Evolutionary conservation across 2,113 vertebrate genomes (phyloP), one percentile per base, ranked within the genome.

Genomic region (Istiophorus platypterus): DNA sequence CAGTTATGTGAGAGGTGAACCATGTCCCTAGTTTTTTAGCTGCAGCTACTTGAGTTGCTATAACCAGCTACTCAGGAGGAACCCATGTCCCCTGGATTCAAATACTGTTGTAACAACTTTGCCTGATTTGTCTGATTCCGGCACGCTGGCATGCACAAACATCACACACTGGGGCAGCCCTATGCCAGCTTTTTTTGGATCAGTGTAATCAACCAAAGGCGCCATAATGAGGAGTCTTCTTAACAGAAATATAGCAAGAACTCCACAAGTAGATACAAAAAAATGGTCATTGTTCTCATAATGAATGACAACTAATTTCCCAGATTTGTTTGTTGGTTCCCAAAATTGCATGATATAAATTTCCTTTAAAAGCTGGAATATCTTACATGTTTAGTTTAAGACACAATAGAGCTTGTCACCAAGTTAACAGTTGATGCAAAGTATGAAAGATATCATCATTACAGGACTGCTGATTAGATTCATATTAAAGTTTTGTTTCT

Each of bases 401-500:
- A 34, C 51, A 12, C 27, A 26, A 18, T 6, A 49, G 17, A 20
- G 45, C 5, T 51, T 51, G 26, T 18, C 49, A 65, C 2, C 15
- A 37, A 74, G 70, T 24, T 56, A 62, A 31, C 29, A 14, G 26
- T 34, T 72, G 24, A 58, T 57, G 17, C n/a, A 57, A 9, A 52
- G 57, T 7, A 1, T 49, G 12, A 14, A 37, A 72, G 70, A 39
- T 64, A 22, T 82, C n/a, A 66, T 61, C 26, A 41, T 69, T 68
- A 59, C 58, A 73, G 8, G 5, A 22, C 37, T 29, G 15, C 15
- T 71, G 17, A 49, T 56, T 69, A 37, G 57, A 71, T 65, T 76
- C 49, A 52, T 74, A 71, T 81, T 27, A 75, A 54, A 18, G 42
- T 54, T 67, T 27, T 80, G n/a, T n/a, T 37, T 37, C 34, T 39